These are phyloP conservation scores for Cryptoprocta ferox DNA, from an alignment of 2,797 vertebrate species.

Conservation along the genomic window DNA sequence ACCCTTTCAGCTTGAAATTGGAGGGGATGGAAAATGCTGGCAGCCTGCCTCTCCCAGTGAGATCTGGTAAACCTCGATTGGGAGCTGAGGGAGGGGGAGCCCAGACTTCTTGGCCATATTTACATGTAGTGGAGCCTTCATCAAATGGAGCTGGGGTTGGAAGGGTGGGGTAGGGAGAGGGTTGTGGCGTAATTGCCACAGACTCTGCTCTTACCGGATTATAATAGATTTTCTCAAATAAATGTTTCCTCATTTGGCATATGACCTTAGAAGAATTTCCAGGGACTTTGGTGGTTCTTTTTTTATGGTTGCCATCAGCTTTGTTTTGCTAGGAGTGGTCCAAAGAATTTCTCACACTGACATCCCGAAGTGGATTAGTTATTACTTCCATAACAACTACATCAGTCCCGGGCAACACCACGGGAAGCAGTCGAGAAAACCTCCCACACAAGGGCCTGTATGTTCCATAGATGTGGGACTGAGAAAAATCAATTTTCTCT, in stretches of 20 bases:
- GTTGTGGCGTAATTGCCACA: neutral
- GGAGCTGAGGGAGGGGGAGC: neutral
- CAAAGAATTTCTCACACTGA: neutral
- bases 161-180: neutral
- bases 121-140: neutral
- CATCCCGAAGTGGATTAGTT: neutral
- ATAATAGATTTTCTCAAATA: neutral
- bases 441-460: neutral
- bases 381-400: neutral
- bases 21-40: neutral
- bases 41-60: neutral
- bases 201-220: neutral
- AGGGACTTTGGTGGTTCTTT: neutral
- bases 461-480: neutral
- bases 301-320: neutral
- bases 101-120: neutral
- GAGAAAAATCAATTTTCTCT: neutral
- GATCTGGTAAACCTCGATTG: neutral
- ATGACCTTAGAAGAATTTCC: neutral
- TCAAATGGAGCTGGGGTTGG: neutral
- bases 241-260: neutral
- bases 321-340: slow-evolving; percentile 17
- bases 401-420: neutral
- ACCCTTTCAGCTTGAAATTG: neutral
- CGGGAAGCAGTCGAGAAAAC: neutral